phyloP scores from a whole-genome alignment of 2,888 invertebrate species.

The Synergus gifuensis region DNA sequence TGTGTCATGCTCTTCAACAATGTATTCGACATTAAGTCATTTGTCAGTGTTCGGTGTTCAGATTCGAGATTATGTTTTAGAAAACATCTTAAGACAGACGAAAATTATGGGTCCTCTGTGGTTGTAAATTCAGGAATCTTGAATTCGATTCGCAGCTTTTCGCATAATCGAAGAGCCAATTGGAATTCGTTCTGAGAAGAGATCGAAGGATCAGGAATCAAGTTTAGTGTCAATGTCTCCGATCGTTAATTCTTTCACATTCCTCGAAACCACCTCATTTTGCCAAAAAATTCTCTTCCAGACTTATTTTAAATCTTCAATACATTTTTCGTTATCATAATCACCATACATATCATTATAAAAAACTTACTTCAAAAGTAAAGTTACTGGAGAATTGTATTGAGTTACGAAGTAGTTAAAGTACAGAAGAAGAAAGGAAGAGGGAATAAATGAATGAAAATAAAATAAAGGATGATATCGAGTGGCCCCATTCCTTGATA shows the following conservation, averaged over 20 bases:
- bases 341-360: too few relatives aligned
- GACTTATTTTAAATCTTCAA: not conserved
- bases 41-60: slow-evolving; percentile 33
- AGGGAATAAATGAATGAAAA: slow-evolving; percentile 23
- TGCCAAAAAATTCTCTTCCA: not conserved
- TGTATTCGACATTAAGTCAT: slow-evolving; percentile 42
- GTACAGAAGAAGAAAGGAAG: slow-evolving; percentile 40
- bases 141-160: slow-evolving; percentile 37
- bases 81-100: slow-evolving; percentile 24
- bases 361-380: not conserved
- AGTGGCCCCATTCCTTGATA: slow-evolving; percentile 68
- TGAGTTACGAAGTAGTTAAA: slow-evolving; percentile 44
- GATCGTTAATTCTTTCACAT: slow-evolving; percentile 64
- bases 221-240: slow-evolving; percentile 43
- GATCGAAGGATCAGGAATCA: slow-evolving; percentile 10
- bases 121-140: slow-evolving; percentile 34
- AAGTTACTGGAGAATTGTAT: slow-evolving; percentile 2
- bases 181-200: slow-evolving; percentile 28
- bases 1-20: slow-evolving; percentile 37
- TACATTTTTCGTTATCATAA: not conserved
- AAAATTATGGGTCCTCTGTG: slow-evolving; percentile 31
- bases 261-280: slow-evolving; percentile 68
- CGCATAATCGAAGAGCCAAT: slow-evolving; percentile 39
- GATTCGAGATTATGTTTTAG: slow-evolving; percentile 35
- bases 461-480: slow-evolving; percentile 59